Conservation (phyloP, 2,888 invertebrate genomes). For the Sesamia inferens region DNA sequence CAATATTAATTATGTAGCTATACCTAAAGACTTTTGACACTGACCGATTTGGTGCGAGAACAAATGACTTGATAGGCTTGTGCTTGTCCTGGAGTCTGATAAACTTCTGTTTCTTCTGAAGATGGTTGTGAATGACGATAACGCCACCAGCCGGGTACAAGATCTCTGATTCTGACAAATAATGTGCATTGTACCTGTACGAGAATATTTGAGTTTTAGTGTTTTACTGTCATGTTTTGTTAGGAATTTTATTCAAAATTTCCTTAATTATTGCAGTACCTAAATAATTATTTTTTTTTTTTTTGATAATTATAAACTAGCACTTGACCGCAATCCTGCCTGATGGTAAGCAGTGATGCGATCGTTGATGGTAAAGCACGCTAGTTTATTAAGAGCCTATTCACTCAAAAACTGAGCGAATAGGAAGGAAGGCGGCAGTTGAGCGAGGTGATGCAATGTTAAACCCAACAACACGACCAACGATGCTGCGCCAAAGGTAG, state of each 20-base stretch:
- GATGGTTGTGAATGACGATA: constrained; percentile 93
- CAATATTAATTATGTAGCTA: not conserved
- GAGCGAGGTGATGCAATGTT: too few species aligned
- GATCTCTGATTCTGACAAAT: constrained; percentile 93
- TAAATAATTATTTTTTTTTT: constrained; percentile 5
- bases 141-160: constrained; percentile 95
- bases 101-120: constrained; percentile 93
- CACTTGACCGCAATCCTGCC: too few species aligned
- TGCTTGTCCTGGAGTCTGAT: constrained; percentile 92
- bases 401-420: too few species aligned
- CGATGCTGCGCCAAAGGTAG: too few species aligned
- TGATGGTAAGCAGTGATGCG: too few species aligned
- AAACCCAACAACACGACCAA: too few species aligned
- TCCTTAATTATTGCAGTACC: not conserved
- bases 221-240: not conserved
- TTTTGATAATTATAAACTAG: too few species aligned
- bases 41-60: constrained; percentile 92
- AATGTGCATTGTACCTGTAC: constrained; percentile 92
- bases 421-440: too few species aligned
- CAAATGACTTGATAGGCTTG: constrained; percentile 91
- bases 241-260: constrained; percentile 12
- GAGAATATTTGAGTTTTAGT: not conserved
- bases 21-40: constrained; percentile 50
- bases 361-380: too few species aligned
- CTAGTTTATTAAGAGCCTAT: too few species aligned